Percentiles rank a stretch among this genome's conserved stretches.
These are phyloP conservation scores for Serripes groenlandicus DNA, from an alignment of 2,888 invertebrate genomes.

Conservation along the genomic window DNA sequence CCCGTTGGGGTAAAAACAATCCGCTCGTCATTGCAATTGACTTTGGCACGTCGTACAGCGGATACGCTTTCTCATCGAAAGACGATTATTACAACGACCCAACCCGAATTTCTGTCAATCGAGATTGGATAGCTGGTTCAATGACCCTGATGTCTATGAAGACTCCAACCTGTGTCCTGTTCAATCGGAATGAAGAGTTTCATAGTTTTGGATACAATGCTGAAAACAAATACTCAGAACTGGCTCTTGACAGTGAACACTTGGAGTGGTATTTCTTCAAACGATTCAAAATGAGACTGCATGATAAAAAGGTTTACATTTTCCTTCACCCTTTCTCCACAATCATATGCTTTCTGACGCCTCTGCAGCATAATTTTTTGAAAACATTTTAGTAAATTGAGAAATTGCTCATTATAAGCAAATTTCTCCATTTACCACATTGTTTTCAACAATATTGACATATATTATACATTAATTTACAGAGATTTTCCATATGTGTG, in stretches of 20 bases:
- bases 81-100: constrained; percentile 28
- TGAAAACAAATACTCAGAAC: constrained; percentile 46
- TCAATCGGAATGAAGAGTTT: constrained; percentile 43
- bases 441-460: too few relatives aligned
- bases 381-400: not conserved
- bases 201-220: constrained; percentile 61
- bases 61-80: constrained; percentile 64
- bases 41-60: constrained; percentile 65
- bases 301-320: constrained; percentile 35
- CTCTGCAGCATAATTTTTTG: not conserved
- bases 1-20: constrained; percentile 32
- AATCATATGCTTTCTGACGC: not conserved
- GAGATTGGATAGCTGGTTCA: constrained; percentile 24
- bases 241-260: constrained; percentile 40
- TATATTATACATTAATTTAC: too few relatives aligned
- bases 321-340: not conserved
- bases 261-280: constrained; percentile 52
- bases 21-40: constrained; percentile 66
- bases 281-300: constrained; percentile 57
- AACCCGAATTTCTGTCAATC: constrained; percentile 14
- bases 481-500: too few relatives aligned
- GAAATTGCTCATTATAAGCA: not conserved
- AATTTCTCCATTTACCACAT: not conserved
- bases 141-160: constrained; percentile 35
- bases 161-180: constrained; percentile 46